A percentile compares a stretch with the other conserved stretches of the same genome.
These are phyloP conservation scores for Zaprionus bogoriensis DNA, from an alignment of 2,888 invertebrate species.

Conservation along the genomic window DNA sequence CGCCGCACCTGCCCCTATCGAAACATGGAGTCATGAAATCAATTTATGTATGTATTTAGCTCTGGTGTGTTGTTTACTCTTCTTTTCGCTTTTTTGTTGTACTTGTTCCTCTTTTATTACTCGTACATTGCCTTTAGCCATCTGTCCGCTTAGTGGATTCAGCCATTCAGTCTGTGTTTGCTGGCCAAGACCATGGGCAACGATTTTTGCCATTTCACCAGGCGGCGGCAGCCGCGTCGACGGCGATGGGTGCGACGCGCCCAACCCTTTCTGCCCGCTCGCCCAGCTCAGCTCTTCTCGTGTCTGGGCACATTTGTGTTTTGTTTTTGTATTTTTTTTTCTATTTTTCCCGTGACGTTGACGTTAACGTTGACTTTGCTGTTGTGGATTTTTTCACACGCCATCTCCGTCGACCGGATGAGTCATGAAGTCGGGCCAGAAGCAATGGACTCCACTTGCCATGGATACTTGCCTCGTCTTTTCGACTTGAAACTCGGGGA, in stretches of 20 bases:
- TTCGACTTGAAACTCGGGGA: background rate
- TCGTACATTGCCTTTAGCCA: slow-evolving; percentile 27
- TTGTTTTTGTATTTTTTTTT: background rate
- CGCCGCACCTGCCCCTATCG: slow-evolving; percentile 31
- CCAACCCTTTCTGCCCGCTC: background rate
- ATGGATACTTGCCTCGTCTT: background rate
- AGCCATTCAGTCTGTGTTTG: slow-evolving; percentile 9
- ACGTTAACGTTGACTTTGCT: background rate
- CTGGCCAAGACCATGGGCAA: slow-evolving; percentile 31
- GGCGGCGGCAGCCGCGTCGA: slow-evolving; percentile 6
- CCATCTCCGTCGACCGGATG: slow-evolving; percentile 24
- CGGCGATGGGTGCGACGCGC: too few relatives aligned
- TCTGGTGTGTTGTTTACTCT: slow-evolving; percentile 30
- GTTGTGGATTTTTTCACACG: slow-evolving; percentile 19
- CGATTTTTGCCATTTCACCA: slow-evolving; percentile 54
- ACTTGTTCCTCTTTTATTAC: slow-evolving; percentile 10
- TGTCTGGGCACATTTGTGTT: slow-evolving; percentile 38
- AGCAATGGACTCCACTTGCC: slow-evolving; percentile 1
- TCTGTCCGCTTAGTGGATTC: slow-evolving; percentile 14
- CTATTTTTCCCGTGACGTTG: background rate
- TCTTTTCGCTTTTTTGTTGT: background rate
- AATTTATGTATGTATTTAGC: slow-evolving; percentile 66
- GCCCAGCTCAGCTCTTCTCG: slow-evolving; percentile 6
- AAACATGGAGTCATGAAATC: slow-evolving; percentile 62
- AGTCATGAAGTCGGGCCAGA: slow-evolving; percentile 37